Conservation (phyloP, 2,888 invertebrate species). For the Dendrolimus pini region DNA sequence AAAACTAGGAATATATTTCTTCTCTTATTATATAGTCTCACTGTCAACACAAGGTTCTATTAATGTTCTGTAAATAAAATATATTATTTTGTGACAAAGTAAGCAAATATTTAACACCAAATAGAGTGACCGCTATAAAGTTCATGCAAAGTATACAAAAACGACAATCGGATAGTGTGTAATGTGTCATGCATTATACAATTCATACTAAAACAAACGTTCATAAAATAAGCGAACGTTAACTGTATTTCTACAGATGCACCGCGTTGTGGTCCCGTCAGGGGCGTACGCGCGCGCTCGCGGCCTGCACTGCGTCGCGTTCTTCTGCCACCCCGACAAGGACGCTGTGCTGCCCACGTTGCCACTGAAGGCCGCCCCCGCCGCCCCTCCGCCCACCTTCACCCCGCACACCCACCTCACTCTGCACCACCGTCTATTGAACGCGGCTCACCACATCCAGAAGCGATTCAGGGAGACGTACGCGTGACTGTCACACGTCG, state of each 20-base stretch:
- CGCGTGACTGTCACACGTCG: slow-evolving; percentile 66
- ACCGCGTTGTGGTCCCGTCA: slow-evolving; percentile 84
- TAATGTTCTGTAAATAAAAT: no score
- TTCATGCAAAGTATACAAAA: no score
- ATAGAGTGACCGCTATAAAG: no score
- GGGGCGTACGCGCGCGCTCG: slow-evolving; percentile 78
- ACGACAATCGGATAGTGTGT: no score
- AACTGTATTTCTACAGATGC: slow-evolving; percentile 61
- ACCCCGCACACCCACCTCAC: slow-evolving; percentile 60
- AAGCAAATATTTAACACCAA: no score
- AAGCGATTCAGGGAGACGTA: slow-evolving; percentile 83
- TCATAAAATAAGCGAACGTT: no score
- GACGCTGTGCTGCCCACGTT: slow-evolving; percentile 69
- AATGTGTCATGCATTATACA: no score
- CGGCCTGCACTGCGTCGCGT: slow-evolving; percentile 85
- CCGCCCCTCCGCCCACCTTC: slow-evolving; percentile 55
- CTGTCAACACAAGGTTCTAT: no score
- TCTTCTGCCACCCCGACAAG: slow-evolving; percentile 85
- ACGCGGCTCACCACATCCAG: slow-evolving; percentile 83
- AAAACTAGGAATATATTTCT: no score
- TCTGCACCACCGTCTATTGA: slow-evolving; percentile 76
- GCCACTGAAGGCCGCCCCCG: slow-evolving; percentile 54
- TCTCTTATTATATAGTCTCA: no score
- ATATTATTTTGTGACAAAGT: no score
- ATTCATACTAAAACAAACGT: no score